Evolutionary conservation across 2,888 invertebrate species (phyloP), one percentile per base, ranked within the genome.

Genomic region (Falcaria lacertinaria): DNA sequence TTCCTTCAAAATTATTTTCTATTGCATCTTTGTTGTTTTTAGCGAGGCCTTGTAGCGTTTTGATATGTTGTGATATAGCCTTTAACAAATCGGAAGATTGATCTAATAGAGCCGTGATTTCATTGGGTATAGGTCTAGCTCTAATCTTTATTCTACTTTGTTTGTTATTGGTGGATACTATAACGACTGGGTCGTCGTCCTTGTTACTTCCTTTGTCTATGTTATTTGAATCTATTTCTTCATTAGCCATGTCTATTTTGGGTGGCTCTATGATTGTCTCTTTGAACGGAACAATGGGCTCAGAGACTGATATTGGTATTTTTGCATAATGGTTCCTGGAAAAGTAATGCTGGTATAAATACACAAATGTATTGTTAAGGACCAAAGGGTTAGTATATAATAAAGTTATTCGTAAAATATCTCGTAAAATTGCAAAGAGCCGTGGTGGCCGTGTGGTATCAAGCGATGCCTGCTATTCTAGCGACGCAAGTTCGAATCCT

Each of bases 221-320:
- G 39, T 82, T 88, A 62, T 92, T 92, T 7, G 91, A 90, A 32
- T 94, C 92, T 42, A 97, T 96, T 37, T 92, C 91, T 90, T 96
- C 97, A 71, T 95, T 96, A 0, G 96, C 94, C 95, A 95, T 96
- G 72, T 95, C 97, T 2, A 94, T 80, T 65, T 92, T 95, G 0
- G 95, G 96, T 14, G 93, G 94, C 13, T 92, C 91, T 0, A 98
- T 91, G 41, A 99, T 92, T 0, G 99, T 99, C 84, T 99, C 99
- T 56, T 96, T 91, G 69, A 99, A 97, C 4, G 98, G 96, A 1
- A 99, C 98, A 61, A 99, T 98, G 0, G 99, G 99, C 66, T 95
- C 93, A 0, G 99, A 99, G 0, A 96, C 97, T 51, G 94, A 94
- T n/a, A 98, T 89, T 39, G 96, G 94, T 47, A 97, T 92, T 74